A percentile compares a stretch with the other conserved stretches of the same genome.
Conservation (phyloP, 2,113 vertebrate genomes). For the Dasypus novemcinctus region DNA sequence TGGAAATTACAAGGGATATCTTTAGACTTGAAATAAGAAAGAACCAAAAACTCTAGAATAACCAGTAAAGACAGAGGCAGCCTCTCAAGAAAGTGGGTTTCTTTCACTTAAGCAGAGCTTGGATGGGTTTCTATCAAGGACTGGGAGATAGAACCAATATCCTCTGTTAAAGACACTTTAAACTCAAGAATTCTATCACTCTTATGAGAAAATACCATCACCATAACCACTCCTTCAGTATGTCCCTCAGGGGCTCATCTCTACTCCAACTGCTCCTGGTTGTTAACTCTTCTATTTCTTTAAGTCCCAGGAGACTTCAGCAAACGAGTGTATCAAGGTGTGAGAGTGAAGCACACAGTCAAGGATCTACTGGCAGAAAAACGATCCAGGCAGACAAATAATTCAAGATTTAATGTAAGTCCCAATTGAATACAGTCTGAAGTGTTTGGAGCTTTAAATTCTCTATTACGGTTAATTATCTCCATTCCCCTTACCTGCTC, state of each 20-base stretch:
- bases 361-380: slow-evolving; percentile 97
- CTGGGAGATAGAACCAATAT: neutral
- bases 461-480: neutral
- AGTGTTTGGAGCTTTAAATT: neutral
- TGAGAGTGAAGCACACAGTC: slow-evolving; percentile 97
- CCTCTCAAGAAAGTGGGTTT: neutral
- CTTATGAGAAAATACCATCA: neutral
- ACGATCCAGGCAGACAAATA: slow-evolving; percentile 88
- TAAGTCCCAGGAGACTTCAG: slow-evolving; percentile 89
- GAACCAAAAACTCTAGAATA: neutral
- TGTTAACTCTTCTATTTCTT: neutral
- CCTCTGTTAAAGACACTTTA: neutral
- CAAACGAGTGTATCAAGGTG: slow-evolving; percentile 95
- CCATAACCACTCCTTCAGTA: neutral
- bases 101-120: neutral
- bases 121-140: neutral
- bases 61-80: neutral
- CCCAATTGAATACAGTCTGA: neutral
- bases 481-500: neutral
- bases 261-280: neutral
- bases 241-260: neutral
- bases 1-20: neutral
- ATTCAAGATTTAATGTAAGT: slow-evolving; percentile 90
- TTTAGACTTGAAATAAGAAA: neutral
- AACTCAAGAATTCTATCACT: neutral